Percentiles rank a stretch among this genome's conserved stretches.
phyloP scores from a whole-genome alignment of 92 coral and sea anemone species.

The Palythoa heliodiscus region DNA sequence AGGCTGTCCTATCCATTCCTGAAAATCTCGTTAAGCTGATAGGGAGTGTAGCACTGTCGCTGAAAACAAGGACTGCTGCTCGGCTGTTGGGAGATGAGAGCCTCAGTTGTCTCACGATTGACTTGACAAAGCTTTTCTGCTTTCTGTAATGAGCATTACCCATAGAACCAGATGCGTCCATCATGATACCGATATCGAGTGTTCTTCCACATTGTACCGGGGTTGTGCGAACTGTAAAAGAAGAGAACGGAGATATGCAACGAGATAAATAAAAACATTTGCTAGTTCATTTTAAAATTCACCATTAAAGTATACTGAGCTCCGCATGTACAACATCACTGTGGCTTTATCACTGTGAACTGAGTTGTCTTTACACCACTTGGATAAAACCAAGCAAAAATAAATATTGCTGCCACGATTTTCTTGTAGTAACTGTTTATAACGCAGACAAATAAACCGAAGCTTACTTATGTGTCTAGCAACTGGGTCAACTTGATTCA shows the following conservation, averaged over 20 bases:
- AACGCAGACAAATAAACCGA: not conserved
- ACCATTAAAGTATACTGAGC: too few species aligned
- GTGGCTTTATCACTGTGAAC: too few species aligned
- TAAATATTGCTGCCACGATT: not conserved
- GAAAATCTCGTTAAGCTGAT: constrained; percentile 70
- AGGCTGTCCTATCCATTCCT: constrained; percentile 56
- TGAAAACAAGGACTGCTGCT: constrained; percentile 86
- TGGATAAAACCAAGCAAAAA: too few species aligned
- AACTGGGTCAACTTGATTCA: constrained; percentile 57
- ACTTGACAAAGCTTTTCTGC: constrained; percentile 82
- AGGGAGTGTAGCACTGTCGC: constrained; percentile 82
- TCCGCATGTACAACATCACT: too few species aligned
- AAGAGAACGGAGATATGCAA: not conserved
- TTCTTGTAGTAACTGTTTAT: too few species aligned
- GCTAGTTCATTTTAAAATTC: too few species aligned
- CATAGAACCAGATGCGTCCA: constrained; percentile 93
- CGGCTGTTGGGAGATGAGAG: constrained; percentile 84
- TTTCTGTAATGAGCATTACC: constrained; percentile 70
- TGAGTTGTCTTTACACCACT: too few species aligned
- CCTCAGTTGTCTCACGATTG: constrained; percentile 76
- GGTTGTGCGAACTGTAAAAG: constrained; percentile 58
- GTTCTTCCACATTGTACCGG: constrained; percentile 67
- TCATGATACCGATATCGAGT: constrained; percentile 82
- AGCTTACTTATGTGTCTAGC: constrained; percentile 74
- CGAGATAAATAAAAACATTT: too few species aligned